These are phyloP conservation scores for Avahi laniger DNA, from an alignment of 2,797 vertebrate species.

Conservation along the genomic window DNA sequence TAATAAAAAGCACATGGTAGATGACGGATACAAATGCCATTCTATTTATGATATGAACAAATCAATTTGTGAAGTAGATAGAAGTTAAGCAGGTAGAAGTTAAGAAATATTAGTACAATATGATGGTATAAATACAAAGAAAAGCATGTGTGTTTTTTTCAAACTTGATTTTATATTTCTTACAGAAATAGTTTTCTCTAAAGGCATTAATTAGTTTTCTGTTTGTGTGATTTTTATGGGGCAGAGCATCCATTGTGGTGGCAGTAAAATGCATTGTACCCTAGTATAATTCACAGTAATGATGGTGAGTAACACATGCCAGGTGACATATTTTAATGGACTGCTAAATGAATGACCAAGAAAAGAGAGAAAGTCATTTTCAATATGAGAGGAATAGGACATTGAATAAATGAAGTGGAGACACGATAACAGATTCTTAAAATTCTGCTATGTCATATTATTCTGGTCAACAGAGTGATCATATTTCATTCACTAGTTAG, in stretches of 20 bases:
- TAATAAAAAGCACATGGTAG: conserved; percentile 36
- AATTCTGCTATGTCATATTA: background rate
- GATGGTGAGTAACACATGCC: background rate
- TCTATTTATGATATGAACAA: conserved; percentile 33
- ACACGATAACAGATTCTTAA: background rate
- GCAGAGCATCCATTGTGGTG: background rate
- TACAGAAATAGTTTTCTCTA: background rate
- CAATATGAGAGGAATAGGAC: background rate
- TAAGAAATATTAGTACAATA: background rate
- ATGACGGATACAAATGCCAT: background rate
- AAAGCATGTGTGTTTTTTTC: background rate
- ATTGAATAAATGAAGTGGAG: conserved; percentile 9
- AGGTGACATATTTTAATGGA: conserved; percentile 34
- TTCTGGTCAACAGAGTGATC: background rate
- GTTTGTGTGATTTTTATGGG: conserved; percentile 26
- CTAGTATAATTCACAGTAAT: conserved; percentile 31
- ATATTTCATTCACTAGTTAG: background rate
- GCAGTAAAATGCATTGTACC: background rate
- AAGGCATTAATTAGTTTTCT: conserved; percentile 30
- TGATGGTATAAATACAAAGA: background rate
- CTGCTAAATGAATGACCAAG: conserved; percentile 24
- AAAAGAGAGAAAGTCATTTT: conserved; percentile 38
- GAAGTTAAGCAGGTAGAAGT: background rate
- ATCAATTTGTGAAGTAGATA: background rate
- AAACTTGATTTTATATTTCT: background rate